Conservation (phyloP, 2,888 invertebrate species). For the Melipona beecheii region DNA sequence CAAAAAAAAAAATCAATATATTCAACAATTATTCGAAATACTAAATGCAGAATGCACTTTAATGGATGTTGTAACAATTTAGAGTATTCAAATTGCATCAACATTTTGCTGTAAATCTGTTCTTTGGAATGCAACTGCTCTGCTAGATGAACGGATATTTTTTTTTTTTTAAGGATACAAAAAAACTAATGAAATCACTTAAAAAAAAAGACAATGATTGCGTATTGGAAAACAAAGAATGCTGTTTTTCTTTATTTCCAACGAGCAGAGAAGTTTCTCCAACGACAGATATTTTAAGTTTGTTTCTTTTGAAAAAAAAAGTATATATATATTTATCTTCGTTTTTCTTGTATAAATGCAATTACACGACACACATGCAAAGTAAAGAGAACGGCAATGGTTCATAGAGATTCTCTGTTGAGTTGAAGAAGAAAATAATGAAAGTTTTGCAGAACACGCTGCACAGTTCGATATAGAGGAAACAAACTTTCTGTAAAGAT, state of each 20-base stretch:
- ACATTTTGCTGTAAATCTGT: constrained; percentile 76
- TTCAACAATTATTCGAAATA: constrained; percentile 81
- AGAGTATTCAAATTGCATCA: constrained; percentile 77
- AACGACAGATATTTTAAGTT: constrained; percentile 74
- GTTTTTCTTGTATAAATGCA: constrained; percentile 73
- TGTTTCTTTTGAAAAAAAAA: constrained; percentile 62
- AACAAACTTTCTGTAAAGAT: constrained; percentile 62
- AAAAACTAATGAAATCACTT: neutral
- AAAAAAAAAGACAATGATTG: neutral
- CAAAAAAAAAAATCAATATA: constrained; percentile 77
- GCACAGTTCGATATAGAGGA: constrained; percentile 59
- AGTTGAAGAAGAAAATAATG: constrained; percentile 46
- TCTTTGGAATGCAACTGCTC: constrained; percentile 66
- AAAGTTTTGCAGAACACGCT: constrained; percentile 52
- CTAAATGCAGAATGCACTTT: constrained; percentile 77
- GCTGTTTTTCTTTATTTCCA: constrained; percentile 31
- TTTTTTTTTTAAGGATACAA: neutral
- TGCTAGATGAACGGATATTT: constrained; percentile 36
- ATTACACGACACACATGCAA: constrained; percentile 74
- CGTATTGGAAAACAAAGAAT: constrained; percentile 17
- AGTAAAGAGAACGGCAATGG: constrained; percentile 70
- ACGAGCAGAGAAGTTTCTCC: constrained; percentile 69
- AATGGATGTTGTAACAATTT: constrained; percentile 80
- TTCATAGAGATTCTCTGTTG: constrained; percentile 68
- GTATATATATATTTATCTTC: constrained; percentile 63